Conservation (phyloP, 1,140 invertebrate species). For the Ceratina japonica region DNA sequence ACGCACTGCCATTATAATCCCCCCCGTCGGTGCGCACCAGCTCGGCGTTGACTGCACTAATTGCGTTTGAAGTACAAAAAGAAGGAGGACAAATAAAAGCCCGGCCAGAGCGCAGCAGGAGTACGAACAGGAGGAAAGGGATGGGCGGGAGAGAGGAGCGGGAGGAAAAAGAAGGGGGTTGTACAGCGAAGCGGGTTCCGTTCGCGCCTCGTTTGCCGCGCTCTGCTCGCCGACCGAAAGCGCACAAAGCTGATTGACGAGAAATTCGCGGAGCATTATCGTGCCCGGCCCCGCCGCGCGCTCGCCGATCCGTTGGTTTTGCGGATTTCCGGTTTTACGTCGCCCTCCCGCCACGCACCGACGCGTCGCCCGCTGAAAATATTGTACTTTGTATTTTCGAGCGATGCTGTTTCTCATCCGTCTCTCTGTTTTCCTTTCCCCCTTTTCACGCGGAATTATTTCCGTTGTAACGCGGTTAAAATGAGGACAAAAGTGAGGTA, state of each 20-base stretch:
- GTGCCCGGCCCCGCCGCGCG: neutral
- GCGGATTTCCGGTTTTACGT: constrained; percentile 28
- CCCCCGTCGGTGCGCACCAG: constrained; percentile 51
- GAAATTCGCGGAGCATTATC: constrained; percentile 59
- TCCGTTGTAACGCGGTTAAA: neutral
- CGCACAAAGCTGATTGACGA: constrained; percentile 63
- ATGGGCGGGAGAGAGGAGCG: neutral
- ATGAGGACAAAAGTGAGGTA: neutral
- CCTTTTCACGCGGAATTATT: neutral
- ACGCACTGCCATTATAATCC: constrained; percentile 61
- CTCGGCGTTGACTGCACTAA: constrained; percentile 63
- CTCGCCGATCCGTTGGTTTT: constrained; percentile 48
- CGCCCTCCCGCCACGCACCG: neutral
- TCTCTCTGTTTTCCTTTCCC: neutral
- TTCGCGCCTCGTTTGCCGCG: constrained; percentile 43
- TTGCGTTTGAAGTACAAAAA: constrained; percentile 64
- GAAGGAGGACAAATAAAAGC: constrained; percentile 52
- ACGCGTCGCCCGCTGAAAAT: constrained; percentile 1
- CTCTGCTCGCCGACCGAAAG: constrained; percentile 41
- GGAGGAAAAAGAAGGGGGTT: neutral
- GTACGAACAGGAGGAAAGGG: neutral
- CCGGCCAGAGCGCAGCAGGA: constrained; percentile 8
- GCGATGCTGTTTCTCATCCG: neutral
- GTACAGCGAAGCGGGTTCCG: constrained; percentile 23
- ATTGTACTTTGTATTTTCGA: constrained; percentile 24